These are phyloP conservation scores for Otolemur crassicaudatus DNA, from an alignment of 2,797 vertebrate species.

Conservation along the genomic window DNA sequence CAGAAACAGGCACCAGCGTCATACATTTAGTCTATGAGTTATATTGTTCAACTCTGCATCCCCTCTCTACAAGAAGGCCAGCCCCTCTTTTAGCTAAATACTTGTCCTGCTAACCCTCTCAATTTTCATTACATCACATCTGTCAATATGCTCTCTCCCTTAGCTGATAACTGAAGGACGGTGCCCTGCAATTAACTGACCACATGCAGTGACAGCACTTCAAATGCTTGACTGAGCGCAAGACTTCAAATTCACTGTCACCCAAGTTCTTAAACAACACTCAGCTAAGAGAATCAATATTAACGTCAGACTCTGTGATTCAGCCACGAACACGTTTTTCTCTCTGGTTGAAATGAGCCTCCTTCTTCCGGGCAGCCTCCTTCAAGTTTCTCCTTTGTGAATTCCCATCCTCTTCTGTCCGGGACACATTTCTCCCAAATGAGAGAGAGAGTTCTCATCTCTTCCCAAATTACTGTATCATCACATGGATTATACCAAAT, in stretches of 20 bases:
- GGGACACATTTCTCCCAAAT: rapidly evolving
- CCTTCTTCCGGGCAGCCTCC: background rate
- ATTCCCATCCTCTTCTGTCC: no score
- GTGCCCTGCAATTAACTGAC: background rate
- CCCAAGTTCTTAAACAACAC: rapidly evolving
- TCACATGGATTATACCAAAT: rapidly evolving
- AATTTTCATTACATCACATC: rapidly evolving
- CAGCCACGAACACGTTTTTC: rapidly evolving
- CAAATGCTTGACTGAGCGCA: background rate
- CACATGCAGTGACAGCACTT: background rate
- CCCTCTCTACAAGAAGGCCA: rapidly evolving
- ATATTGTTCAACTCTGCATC: rapidly evolving
- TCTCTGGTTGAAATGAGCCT: background rate
- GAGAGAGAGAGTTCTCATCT: rapidly evolving
- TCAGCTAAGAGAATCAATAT: rapidly evolving
- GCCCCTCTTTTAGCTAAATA: rapidly evolving
- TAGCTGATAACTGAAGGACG: rapidly evolving
- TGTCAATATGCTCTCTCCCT: background rate
- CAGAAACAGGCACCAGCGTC: background rate
- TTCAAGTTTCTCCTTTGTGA: rapidly evolving
- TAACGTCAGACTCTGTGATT: rapidly evolving
- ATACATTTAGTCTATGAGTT: rapidly evolving
- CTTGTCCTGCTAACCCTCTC: background rate
- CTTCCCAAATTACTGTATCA: rapidly evolving
- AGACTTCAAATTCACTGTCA: background rate